These are phyloP conservation scores for Phrynocephalus versicolor DNA, from an alignment of 2,113 vertebrate species.

Conservation along the genomic window DNA sequence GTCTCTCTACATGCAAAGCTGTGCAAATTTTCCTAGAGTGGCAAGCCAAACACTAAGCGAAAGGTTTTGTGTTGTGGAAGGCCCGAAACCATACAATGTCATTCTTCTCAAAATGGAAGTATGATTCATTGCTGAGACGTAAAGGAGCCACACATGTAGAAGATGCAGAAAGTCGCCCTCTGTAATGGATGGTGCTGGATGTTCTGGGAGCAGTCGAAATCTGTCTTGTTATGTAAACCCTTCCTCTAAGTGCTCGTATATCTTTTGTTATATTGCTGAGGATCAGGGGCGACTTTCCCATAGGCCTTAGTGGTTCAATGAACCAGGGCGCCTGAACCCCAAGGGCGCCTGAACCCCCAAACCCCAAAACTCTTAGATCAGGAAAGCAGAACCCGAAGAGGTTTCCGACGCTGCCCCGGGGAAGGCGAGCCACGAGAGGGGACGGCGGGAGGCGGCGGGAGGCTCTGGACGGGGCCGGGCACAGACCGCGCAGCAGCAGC, in stretches of 20 bases:
- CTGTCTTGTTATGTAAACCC: conserved; percentile 30
- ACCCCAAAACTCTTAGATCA: no score
- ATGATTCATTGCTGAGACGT: conserved; percentile 11
- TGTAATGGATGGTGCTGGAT: conserved; percentile 28
- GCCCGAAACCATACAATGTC: not conserved
- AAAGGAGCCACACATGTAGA: conserved; percentile 5
- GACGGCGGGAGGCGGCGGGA: no score
- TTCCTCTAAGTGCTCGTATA: conserved; percentile 25
- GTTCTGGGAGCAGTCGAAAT: conserved; percentile 26
- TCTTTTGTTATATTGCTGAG: not conserved
- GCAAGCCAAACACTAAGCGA: not conserved
- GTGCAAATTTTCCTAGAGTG: not conserved
- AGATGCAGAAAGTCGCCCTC: conserved; percentile 29
- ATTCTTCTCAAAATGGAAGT: not conserved
- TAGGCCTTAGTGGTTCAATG: no score
- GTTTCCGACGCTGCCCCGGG: no score
- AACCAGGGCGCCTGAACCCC: no score
- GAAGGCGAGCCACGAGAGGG: no score
- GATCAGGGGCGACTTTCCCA: no score
- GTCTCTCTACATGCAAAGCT: not conserved
- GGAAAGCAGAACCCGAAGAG: no score
- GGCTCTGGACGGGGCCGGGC: no score
- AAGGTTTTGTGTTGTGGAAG: not conserved
- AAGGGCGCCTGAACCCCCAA: no score
- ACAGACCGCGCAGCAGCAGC: no score